A percentile compares a stretch with the other conserved stretches of the same genome.
phyloP scores from a whole-genome alignment of 2,888 invertebrate genomes.

The Sepioteuthis lessoniana region DNA sequence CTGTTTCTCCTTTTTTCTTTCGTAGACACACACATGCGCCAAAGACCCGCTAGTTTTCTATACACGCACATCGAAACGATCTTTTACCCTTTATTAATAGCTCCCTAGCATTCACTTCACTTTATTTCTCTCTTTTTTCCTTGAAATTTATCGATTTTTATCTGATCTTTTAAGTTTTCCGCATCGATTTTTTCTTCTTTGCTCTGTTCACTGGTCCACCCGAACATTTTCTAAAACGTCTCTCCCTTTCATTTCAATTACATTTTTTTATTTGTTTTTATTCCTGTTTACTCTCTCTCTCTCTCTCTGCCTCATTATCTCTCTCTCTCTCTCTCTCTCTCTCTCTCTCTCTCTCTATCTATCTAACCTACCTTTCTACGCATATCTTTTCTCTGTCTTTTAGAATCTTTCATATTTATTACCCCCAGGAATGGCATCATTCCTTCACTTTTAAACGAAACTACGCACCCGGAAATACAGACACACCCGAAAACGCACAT shows the following conservation, averaged over 20 bases:
- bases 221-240: too few relatives aligned
- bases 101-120: not conserved
- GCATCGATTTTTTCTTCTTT: not conserved
- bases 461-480: not conserved
- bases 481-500: not conserved
- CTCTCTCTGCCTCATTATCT: too few relatives aligned
- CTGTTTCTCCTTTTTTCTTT: not conserved
- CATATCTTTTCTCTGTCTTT: not conserved
- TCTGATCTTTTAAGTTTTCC: slow-evolving; percentile 33
- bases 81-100: not conserved
- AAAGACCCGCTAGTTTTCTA: not conserved
- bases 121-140: not conserved
- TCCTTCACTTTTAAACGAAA: not conserved
- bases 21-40: not conserved
- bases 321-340: not conserved
- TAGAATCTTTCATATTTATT: not conserved
- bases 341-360: not conserved
- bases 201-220: not conserved
- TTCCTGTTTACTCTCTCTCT: too few relatives aligned
- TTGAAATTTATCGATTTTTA: not conserved
- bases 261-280: not conserved
- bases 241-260: not conserved
- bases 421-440: not conserved
- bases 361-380: not conserved
- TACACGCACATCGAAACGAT: not conserved